Conservation (phyloP, 2,888 invertebrate genomes). For the Ethmia dodecea region DNA sequence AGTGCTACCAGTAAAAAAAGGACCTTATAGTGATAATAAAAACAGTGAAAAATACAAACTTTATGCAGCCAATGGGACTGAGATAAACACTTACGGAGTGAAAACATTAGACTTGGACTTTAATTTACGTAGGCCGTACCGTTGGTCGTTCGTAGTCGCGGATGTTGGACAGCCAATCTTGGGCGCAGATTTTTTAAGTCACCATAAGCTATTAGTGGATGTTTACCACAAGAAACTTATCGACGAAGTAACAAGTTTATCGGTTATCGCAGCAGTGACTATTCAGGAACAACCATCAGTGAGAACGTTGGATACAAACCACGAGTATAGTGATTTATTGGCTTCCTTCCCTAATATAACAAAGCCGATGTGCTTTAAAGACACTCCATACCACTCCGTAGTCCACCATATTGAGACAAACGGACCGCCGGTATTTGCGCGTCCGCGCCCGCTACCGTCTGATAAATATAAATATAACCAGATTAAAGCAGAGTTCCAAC, state of each 20-base stretch:
- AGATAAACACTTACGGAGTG: constrained; percentile 11
- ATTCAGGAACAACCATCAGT: not conserved
- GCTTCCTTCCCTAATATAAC: constrained; percentile 3
- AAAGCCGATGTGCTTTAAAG: constrained; percentile 1
- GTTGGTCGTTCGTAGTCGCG: constrained; percentile 14
- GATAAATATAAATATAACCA: not conserved
- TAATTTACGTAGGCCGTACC: constrained; percentile 12
- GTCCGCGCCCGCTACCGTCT: not conserved
- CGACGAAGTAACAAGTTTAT: not conserved
- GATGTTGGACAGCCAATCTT: constrained; percentile 15
- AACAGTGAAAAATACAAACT: constrained; percentile 17
- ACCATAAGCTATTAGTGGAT: constrained; percentile 4
- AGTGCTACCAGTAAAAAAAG: constrained; percentile 6
- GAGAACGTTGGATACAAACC: not conserved
- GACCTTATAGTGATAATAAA: constrained; percentile 5
- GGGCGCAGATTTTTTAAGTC: constrained; percentile 15
- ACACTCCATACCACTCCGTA: constrained; percentile 1
- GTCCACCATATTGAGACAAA: constrained; percentile 8
- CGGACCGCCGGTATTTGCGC: not conserved
- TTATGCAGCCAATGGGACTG: constrained; percentile 20
- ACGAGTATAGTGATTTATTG: constrained; percentile 4
- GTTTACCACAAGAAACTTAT: not conserved
- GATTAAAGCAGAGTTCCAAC: not conserved
- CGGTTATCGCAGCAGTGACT: not conserved
- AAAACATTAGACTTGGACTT: constrained; percentile 11